Base-by-base conservation (phyloP, 2,888 invertebrate genomes). In the Polietes domitor region DNA sequence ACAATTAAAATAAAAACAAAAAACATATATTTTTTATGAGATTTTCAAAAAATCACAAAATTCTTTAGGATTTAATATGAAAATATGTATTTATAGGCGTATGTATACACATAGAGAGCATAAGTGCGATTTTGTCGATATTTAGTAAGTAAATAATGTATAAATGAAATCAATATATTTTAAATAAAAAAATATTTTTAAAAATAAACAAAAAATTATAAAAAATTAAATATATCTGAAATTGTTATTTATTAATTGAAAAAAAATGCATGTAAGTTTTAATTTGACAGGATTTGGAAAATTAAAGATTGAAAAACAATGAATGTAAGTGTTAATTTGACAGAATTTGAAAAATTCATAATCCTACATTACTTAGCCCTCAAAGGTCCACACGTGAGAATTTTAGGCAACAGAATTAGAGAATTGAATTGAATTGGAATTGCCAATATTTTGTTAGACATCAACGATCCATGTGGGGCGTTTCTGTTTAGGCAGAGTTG, bases 21-120 rank as follows among this genome's bases (percentile, higher is more conserved):
- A 70, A 24, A 32, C 53, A 75, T 63, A 50, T 37, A 41, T 41
- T 26, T 24, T 58, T 78, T 68, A 77, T 73, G 87, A 87, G 88
- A 89, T 88, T 88, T 88, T 88, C 85, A 87, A 89, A 88, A 89
- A 89, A 89, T 88, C 87, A 87, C 87, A 86, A 82, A 79, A 80
- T 65, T 37, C 41, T 86, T 77, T 84, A 85, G 83, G 85, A 86
- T 87, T n/a, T n/a, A n/a, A n/a, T 83, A 61, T 61, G 28, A 28
- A 77, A 86, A 68, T 41, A 37, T 65, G 26, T 72, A 65, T 32
- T 47, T 32, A 41, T 24, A 26, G 26, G n/a, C n/a, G 19, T n/a
- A 26, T 70, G 19, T 50, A 77, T 58, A 19, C 7, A 58, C 4
- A 32, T 65, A 55, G 24, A 10, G 26, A 26, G n/a, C n/a, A 9